phyloP scores from a whole-genome alignment of 2,797 vertebrate species.

The Coccyzus lansbergi region DNA sequence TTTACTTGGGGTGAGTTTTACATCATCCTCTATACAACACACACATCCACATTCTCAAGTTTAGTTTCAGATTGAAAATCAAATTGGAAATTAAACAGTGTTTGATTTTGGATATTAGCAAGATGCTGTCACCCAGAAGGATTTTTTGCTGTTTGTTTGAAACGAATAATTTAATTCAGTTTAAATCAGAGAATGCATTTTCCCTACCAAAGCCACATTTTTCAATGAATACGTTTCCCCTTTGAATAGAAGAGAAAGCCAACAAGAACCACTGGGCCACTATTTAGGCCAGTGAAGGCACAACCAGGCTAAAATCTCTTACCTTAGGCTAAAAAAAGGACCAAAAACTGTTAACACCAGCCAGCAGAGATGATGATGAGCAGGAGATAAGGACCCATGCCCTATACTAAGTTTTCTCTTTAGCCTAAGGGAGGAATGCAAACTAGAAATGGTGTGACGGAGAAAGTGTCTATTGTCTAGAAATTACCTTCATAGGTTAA shows the following conservation, averaged over 20 bases:
- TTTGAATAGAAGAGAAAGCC: neutral
- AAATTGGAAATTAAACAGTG: neutral
- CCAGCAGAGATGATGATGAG: neutral
- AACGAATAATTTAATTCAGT: neutral
- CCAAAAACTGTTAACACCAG: neutral
- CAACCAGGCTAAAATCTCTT: neutral
- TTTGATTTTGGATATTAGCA: neutral
- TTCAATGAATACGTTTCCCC: neutral
- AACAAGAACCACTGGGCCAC: neutral
- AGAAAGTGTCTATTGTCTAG: neutral
- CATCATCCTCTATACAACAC: neutral
- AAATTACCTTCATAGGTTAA: conserved; percentile 30
- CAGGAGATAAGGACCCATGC: neutral
- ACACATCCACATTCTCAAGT: neutral
- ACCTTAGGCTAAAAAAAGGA: neutral
- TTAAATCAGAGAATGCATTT: neutral
- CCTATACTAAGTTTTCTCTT: neutral
- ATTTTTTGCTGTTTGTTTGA: neutral
- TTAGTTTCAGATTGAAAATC: neutral
- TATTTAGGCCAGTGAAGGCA: neutral
- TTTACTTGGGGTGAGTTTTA: neutral
- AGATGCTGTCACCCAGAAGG: neutral
- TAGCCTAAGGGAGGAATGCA: neutral
- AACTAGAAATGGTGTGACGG: neutral
- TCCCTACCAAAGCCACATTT: neutral